Conservation (phyloP, 2,113 vertebrate species). For the Actinemys pallida region DNA sequence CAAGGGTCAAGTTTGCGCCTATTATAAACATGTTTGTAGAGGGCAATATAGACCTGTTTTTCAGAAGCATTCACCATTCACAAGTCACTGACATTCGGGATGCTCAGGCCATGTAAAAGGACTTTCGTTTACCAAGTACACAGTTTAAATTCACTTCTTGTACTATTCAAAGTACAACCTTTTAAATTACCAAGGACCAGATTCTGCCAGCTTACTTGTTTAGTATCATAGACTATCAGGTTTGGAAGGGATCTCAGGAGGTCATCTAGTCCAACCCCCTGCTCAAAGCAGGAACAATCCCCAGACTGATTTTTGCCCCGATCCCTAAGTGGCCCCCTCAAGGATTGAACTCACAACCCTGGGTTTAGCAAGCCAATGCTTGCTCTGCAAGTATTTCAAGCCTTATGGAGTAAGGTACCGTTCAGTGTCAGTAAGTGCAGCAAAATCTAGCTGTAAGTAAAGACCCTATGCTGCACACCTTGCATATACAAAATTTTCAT, state of each 20-base stretch:
- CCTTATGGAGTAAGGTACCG: not conserved
- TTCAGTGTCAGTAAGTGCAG: not conserved
- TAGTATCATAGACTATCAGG: not conserved
- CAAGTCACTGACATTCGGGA: not conserved
- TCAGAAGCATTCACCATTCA: not conserved
- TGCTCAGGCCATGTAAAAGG: not conserved
- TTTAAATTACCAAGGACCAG: not conserved
- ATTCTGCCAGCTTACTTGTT: not conserved
- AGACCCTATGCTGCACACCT: not conserved
- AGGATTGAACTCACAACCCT: no score
- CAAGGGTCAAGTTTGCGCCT: not conserved
- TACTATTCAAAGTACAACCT: not conserved
- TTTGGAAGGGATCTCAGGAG: no score
- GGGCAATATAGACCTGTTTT: not conserved
- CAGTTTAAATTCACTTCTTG: not conserved
- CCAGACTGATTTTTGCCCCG: no score
- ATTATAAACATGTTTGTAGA: not conserved
- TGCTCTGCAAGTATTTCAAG: not conserved
- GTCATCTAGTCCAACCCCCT: no score
- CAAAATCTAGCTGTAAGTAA: constrained; percentile 3
- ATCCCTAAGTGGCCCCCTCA: no score
- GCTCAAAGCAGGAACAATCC: no score
- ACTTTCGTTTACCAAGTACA: not conserved
- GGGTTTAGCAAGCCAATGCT: not conserved
- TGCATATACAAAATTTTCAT: not conserved